Evolutionary conservation across 2,888 invertebrate species (phyloP), one percentile per base, ranked within the genome.

Genomic region (Cryptocephalus primarius): DNA sequence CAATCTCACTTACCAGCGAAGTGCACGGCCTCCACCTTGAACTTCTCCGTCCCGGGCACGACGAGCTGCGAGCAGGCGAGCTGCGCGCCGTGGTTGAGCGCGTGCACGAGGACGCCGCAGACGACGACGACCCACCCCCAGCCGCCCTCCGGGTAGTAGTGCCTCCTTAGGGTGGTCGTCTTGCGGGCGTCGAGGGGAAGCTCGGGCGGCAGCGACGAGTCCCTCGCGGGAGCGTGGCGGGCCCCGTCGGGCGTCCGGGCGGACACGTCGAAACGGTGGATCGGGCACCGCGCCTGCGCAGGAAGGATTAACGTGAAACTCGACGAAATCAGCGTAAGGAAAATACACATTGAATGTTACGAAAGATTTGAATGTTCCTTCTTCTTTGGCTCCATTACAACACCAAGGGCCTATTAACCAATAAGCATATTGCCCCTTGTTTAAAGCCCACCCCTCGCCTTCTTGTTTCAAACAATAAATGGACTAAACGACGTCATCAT

Each of bases 101-200:
- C 71, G 66, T 88, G 84, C 40, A 85, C 83, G 44, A 85, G 69
- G 44, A 84, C 79, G 31, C 83, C 80, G 57, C 85, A 85, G 49
- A 80, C 76, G 44, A 84, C 79, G 49, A 89, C 77, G 45, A 87
- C 79, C 85, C 86, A 89, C 10, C 88, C 88, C 88, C 88, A 89
- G 10, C 88, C 88, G 4, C 88, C 87, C 71, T 89, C 89, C 8
- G 88, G 88, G 68, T 88, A 88, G 72, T 88, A 88, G 59, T 88
- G 83, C 45, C 83, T 73, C 45, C 80, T 77, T 32, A 69, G 52
- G 68, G 57, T 70, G 63, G 52, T 74, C 67, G 63, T 59, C 58
- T 70, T 70, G 31, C 69, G 55, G 10, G 69, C 67, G 48, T 69
- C 70, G 44, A 70, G 48, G 1, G 68, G 68, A 31, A 68, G 56